Conservation (phyloP, 2,113 vertebrate genomes). For the Otis tarda region DNA sequence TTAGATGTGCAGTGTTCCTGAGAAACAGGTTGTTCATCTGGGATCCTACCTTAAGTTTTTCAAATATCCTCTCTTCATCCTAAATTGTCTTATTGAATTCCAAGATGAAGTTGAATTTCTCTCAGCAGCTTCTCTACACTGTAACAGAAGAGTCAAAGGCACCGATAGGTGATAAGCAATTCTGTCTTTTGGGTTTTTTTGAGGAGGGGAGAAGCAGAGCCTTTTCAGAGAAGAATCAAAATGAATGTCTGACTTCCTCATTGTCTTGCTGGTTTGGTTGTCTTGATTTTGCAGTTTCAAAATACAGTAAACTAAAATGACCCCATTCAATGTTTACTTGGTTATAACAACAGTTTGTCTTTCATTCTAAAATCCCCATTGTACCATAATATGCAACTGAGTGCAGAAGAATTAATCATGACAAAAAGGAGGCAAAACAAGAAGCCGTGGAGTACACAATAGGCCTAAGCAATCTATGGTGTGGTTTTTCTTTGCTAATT, state of each 20-base stretch:
- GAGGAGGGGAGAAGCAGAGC: background rate
- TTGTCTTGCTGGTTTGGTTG: background rate
- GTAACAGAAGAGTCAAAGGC: background rate
- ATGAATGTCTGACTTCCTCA: background rate
- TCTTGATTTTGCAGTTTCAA: background rate
- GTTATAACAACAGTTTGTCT: conserved; percentile 6
- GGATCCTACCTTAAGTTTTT: background rate
- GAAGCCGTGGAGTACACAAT: background rate
- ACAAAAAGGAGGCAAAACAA: background rate
- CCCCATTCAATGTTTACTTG: background rate
- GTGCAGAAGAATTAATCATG: conserved; percentile 2
- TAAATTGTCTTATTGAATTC: background rate
- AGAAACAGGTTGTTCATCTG: background rate
- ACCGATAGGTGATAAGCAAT: accelerated
- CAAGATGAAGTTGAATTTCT: background rate
- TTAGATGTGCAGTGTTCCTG: background rate
- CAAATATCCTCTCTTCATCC: background rate
- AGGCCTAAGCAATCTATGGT: background rate
- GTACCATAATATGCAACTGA: background rate
- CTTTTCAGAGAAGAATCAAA: background rate
- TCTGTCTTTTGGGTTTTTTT: background rate
- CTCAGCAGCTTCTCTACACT: background rate
- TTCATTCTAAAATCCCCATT: background rate
- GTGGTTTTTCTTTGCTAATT: background rate
- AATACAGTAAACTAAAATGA: background rate